Evolutionary conservation across 2,888 invertebrate species (phyloP), one percentile per base, ranked within the genome.

Genomic region (Copidosoma aretas): DNA sequence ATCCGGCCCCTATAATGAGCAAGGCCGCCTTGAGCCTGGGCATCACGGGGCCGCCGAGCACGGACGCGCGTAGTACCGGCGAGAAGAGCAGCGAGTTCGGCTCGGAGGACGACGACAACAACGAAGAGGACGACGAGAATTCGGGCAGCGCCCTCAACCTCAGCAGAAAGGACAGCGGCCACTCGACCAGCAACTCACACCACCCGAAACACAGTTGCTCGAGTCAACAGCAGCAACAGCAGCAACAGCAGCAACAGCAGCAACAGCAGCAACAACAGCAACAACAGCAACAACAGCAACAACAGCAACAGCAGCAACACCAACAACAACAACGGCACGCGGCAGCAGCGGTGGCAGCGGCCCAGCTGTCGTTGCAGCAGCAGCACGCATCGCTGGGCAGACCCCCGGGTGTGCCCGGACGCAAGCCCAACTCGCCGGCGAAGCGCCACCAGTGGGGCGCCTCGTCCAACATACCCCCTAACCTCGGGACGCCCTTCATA

Each of bases 401-500:
- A 73, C 85, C 88, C 25, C 85, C 86, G 3, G 83, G 84, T 3
- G 77, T 83, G 0, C 86, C 88, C 0, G 70, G 71, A 0, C 25
- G 90, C 32, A 91, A 91, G 84, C 88, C 90, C 15, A 86, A 90
- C 60, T 90, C 91, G 52, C 91, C 91, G 21, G 91, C 92, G 1
- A 94, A 94, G 83, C 87, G 93, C 41, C 93, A 92, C n/a, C 82
- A 82, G 60, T 84, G 83, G 83, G 84, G 85, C 67, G 91, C 92
- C 21, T 89, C 92, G 0, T 88, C 92, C 32, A 89, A 89, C 77
- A 86, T 92, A 79, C 94, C 94, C 0, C 87, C 93, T 1, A 94
- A 94, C 77, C 85, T 94, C 72, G 94, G 95, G 15, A 94, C 95
- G 0, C 93, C 95, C 76, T 93, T 95, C 74, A 94, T 95, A 41